Percentiles rank a stretch among this genome's conserved stretches.
These are phyloP conservation scores for Drosophila hydei DNA, from an alignment of 1,140 invertebrate genomes.

Conservation along the genomic window DNA sequence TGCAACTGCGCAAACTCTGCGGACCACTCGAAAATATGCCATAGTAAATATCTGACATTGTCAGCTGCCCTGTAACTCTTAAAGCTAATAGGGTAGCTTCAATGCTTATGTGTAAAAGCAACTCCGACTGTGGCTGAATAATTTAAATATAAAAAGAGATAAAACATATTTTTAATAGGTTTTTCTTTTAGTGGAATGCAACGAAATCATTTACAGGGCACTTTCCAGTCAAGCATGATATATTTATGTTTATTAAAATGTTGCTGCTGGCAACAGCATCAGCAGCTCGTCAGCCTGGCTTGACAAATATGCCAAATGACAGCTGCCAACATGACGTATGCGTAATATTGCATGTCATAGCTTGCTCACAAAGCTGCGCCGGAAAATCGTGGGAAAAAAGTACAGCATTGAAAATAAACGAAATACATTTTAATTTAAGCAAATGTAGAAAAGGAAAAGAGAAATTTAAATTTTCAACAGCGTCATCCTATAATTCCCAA, in stretches of 20 bases:
- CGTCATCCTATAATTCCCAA: background rate
- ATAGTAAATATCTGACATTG: background rate
- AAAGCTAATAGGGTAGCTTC: background rate
- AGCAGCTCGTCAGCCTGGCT: constrained; percentile 11
- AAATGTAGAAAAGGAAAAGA: background rate
- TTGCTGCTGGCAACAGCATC: background rate
- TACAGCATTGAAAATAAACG: background rate
- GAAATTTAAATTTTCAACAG: background rate
- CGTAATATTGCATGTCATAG: constrained; percentile 45
- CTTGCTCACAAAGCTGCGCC: constrained; percentile 2
- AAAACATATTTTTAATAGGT: too few relatives aligned
- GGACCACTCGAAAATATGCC: background rate
- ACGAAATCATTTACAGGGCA: background rate
- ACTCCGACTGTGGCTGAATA: too few relatives aligned
- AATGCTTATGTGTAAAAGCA: too few relatives aligned
- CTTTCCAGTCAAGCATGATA: background rate
- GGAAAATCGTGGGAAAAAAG: background rate
- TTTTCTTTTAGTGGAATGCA: too few relatives aligned
- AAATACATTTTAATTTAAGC: background rate
- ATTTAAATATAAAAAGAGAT: too few relatives aligned
- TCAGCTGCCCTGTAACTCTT: background rate
- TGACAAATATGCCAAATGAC: constrained; percentile 45
- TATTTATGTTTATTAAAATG: background rate
- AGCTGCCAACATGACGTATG: constrained; percentile 41
- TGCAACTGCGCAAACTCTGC: constrained; percentile 39